These are phyloP conservation scores for Melieria crassipennis DNA, from an alignment of 2,888 invertebrate genomes.

Conservation along the genomic window DNA sequence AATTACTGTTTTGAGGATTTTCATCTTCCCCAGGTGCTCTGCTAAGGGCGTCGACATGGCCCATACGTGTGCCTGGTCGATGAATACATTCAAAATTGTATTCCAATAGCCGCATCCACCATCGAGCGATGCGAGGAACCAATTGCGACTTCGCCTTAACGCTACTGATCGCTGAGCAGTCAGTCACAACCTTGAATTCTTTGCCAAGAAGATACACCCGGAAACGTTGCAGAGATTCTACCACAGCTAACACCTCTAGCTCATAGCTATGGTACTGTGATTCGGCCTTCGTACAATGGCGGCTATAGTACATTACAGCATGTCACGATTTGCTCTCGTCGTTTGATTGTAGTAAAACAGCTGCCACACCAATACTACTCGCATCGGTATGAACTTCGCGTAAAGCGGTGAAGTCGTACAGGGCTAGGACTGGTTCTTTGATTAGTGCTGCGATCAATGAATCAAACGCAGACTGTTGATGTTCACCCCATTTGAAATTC, in stretches of 20 bases:
- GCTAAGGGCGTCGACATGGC: conserved; percentile 38
- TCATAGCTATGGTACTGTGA: conserved; percentile 54
- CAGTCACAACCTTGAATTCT: conserved; percentile 40
- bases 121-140: conserved; percentile 34
- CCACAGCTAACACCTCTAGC: conserved; percentile 55
- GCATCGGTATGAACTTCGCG: conserved; percentile 33
- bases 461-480: conserved; percentile 12
- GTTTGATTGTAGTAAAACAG: conserved; percentile 25
- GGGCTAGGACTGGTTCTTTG: conserved; percentile 12
- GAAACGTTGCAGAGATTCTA: conserved; percentile 55
- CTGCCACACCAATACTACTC: conserved; percentile 25
- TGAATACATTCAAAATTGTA: conserved; percentile 35
- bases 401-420: conserved; percentile 3
- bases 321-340: conserved; percentile 20
- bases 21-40: conserved; percentile 24
- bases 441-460: conserved; percentile 10
- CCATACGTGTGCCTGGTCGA: conserved; percentile 28
- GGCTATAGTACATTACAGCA: conserved; percentile 37
- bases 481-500: conserved; percentile 8
- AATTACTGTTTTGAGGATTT: background rate
- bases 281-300: conserved; percentile 37
- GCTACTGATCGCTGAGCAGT: conserved; percentile 31
- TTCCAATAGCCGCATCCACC: conserved; percentile 36
- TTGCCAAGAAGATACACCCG: too few species aligned
- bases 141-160: conserved; percentile 28